Percentiles rank a stretch among this genome's conserved stretches.
Conservation (phyloP, 2,797 vertebrate species). For the Nyctibius grandis region DNA sequence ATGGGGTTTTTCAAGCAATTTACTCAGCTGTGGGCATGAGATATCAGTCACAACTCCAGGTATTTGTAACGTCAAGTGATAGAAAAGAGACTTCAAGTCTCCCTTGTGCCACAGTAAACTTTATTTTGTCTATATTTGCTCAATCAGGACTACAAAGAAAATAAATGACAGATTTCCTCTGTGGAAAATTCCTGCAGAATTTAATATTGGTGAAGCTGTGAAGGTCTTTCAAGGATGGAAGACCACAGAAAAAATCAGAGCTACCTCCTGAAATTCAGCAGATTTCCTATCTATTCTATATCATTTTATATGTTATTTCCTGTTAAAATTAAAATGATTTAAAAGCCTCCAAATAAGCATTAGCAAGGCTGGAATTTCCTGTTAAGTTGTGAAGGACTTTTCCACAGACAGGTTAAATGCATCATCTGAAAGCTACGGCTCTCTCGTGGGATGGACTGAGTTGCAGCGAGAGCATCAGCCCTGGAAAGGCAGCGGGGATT, state of each 20-base stretch:
- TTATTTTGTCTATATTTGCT: slow-evolving; percentile 48
- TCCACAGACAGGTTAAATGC: background rate
- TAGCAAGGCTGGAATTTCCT: background rate
- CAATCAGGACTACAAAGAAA: slow-evolving; percentile 2
- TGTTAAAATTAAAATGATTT: background rate
- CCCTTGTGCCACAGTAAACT: slow-evolving; percentile 23
- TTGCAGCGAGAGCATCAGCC: background rate
- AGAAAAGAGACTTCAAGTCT: slow-evolving; percentile 5
- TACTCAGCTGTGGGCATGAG: background rate
- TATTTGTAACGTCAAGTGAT: background rate
- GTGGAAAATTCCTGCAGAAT: slow-evolving; percentile 1
- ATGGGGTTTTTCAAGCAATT: background rate
- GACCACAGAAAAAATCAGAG: background rate
- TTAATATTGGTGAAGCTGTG: background rate
- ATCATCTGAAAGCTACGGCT: background rate
- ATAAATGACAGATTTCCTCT: slow-evolving; percentile 27
- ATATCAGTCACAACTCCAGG: background rate
- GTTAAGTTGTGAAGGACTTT: background rate
- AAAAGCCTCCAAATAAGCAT: background rate
- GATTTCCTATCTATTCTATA: background rate
- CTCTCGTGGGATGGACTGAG: fast-evolving
- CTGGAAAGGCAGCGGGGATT: background rate
- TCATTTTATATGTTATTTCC: background rate
- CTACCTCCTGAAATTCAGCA: background rate
- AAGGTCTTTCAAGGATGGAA: background rate